A percentile compares a stretch with the other conserved stretches of the same genome.
Conservation (phyloP, 2,888 invertebrate species). For the Zhengitettix transpicula region DNA sequence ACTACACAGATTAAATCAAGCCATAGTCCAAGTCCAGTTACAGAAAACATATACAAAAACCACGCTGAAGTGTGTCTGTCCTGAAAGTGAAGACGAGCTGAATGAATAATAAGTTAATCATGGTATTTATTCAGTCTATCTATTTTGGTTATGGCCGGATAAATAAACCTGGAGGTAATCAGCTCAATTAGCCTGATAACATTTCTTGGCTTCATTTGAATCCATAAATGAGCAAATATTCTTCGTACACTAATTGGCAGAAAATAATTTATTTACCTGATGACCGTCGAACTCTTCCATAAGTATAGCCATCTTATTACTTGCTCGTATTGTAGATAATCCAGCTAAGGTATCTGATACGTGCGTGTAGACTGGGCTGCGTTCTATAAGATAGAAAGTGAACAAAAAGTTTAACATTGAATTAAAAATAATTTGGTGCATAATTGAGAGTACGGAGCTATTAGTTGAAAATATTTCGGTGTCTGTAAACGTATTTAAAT, state of each 20-base stretch:
- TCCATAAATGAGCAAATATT: too few relatives aligned
- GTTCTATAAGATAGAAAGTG: conserved; percentile 36
- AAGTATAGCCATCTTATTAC: conserved; percentile 47
- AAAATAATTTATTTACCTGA: conserved; percentile 22
- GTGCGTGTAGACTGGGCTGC: conserved; percentile 72
- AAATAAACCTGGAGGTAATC: too few relatives aligned
- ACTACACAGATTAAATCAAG: conserved; percentile 43
- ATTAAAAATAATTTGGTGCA: too few relatives aligned
- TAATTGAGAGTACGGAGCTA: too few relatives aligned
- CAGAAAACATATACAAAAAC: conserved; percentile 39
- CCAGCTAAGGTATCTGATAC: conserved; percentile 64
- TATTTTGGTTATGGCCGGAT: too few relatives aligned
- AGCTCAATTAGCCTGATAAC: too few relatives aligned
- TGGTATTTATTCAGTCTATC: too few relatives aligned
- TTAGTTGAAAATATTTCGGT: conserved; percentile 18
- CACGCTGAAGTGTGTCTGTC: conserved; percentile 47
- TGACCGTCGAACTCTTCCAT: conserved; percentile 43
- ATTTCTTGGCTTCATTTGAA: too few relatives aligned
- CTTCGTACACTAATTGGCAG: too few relatives aligned
- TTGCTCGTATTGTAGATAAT: conserved; percentile 63
- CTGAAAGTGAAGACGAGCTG: conserved; percentile 14
- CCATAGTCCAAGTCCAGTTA: conserved; percentile 47
- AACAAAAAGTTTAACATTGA: too few relatives aligned
- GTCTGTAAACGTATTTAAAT: conserved; percentile 52
- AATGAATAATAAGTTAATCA: too few relatives aligned